These are phyloP conservation scores for Eilema griseolum DNA, from an alignment of 2,888 invertebrate genomes.

Conservation along the genomic window DNA sequence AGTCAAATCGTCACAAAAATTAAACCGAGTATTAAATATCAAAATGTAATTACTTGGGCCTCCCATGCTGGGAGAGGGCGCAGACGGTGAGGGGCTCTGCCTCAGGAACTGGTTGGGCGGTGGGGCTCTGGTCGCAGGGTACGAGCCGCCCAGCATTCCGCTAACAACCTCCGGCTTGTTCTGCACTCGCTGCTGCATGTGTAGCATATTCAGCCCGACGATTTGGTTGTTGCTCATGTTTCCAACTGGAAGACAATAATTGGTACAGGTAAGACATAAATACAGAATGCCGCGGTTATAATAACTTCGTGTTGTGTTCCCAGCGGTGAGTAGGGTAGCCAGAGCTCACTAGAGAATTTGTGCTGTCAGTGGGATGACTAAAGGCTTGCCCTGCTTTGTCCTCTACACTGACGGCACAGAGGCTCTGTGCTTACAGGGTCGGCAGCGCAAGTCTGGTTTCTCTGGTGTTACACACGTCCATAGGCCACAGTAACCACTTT, in stretches of 20 bases:
- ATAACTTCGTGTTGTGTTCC: too few species aligned
- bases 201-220: constrained; percentile 79
- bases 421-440: too few species aligned
- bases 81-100: constrained; percentile 93
- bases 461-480: too few species aligned
- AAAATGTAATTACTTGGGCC: constrained; percentile 74
- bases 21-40: neutral
- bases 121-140: constrained; percentile 86
- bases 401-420: too few species aligned
- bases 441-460: too few species aligned
- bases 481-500: too few species aligned
- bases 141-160: constrained; percentile 80
- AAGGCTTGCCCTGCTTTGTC: too few species aligned
- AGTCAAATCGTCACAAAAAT: neutral
- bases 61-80: constrained; percentile 89
- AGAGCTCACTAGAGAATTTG: too few species aligned
- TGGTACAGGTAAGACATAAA: too few species aligned
- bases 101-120: constrained; percentile 92
- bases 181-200: constrained; percentile 73
- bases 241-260: constrained; percentile 55
- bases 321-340: too few species aligned
- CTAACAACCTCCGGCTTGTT: constrained; percentile 70
- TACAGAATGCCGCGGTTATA: too few species aligned
- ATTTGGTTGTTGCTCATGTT: constrained; percentile 79
- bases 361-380: too few species aligned